A percentile compares a stretch with the other conserved stretches of the same genome.
Conservation (phyloP, 1,140 invertebrate genomes). For the Hypsibius dujardini region DNA sequence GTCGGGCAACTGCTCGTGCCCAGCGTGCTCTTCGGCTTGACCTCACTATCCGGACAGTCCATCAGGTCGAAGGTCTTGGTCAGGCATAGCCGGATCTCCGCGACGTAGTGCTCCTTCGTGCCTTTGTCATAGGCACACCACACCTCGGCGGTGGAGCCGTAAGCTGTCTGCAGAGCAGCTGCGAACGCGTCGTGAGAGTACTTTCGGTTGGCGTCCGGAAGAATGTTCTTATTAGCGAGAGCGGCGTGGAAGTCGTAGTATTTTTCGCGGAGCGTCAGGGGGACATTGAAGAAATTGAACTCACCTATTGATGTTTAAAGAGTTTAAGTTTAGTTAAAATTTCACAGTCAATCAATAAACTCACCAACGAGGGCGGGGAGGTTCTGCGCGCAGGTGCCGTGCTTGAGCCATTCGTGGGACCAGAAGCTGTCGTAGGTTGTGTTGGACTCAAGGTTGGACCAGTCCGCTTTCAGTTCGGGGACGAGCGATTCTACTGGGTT, state of each 20-base stretch:
- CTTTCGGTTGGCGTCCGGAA: slow-evolving; percentile 16
- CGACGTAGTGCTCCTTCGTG: slow-evolving; percentile 19
- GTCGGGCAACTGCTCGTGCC: background rate
- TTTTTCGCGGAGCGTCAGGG: slow-evolving; percentile 20
- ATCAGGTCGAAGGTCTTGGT: slow-evolving; percentile 20
- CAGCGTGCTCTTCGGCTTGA: too few relatives aligned
- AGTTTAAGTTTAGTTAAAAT: too few relatives aligned
- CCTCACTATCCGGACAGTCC: slow-evolving; percentile 17
- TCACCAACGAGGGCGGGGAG: slow-evolving; percentile 21
- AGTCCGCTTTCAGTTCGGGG: slow-evolving; percentile 19
- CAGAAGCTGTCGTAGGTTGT: slow-evolving; percentile 22
- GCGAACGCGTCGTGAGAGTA: slow-evolving; percentile 17
- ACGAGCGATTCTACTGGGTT: slow-evolving; percentile 17
- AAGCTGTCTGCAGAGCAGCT: slow-evolving; percentile 18
- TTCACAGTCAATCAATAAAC: too few relatives aligned
- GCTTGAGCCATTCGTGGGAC: slow-evolving; percentile 24
- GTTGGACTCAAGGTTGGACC: slow-evolving; percentile 19
- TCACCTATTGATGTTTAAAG: too few relatives aligned
- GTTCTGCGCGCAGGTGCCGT: slow-evolving; percentile 23
- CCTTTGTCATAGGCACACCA: slow-evolving; percentile 19
- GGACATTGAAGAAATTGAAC: slow-evolving; percentile 22
- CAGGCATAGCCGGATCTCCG: slow-evolving; percentile 21
- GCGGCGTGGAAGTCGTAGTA: slow-evolving; percentile 19
- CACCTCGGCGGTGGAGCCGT: slow-evolving; percentile 18
- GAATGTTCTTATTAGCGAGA: slow-evolving; percentile 16